Percentiles rank a stretch among this genome's conserved stretches.
Conservation (phyloP, 2,888 invertebrate genomes). For the Eupithecia tripunctaria region DNA sequence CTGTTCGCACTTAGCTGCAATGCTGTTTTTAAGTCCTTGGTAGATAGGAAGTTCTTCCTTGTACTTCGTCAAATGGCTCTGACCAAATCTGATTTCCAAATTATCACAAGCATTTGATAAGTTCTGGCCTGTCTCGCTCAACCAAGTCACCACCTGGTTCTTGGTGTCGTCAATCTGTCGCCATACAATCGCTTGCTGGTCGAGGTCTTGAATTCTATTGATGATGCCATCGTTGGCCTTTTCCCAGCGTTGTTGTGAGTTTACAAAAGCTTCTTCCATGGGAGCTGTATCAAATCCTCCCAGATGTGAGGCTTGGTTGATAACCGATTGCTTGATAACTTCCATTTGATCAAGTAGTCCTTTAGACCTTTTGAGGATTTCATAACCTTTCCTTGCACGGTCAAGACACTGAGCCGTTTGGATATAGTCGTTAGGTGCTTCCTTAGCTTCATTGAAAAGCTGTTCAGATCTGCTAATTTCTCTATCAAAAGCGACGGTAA, state of each 20-base stretch:
- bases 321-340: conserved; percentile 88
- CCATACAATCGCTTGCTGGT: conserved; percentile 96
- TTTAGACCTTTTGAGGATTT: conserved; percentile 90
- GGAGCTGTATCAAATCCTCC: conserved; percentile 87
- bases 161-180: conserved; percentile 95
- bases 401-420: conserved; percentile 89
- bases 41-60: conserved; percentile 93
- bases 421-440: conserved; percentile 88
- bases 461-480: conserved; percentile 89
- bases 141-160: conserved; percentile 92
- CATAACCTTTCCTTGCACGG: conserved; percentile 90
- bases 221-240: conserved; percentile 88
- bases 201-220: conserved; percentile 90
- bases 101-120: conserved; percentile 90
- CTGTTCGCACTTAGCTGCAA: conserved; percentile 91
- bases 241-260: conserved; percentile 88
- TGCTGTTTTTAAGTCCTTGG: conserved; percentile 89
- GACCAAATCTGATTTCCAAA: conserved; percentile 92
- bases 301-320: conserved; percentile 88
- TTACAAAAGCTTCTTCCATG: conserved; percentile 85
- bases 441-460: conserved; percentile 86
- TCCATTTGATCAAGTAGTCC: conserved; percentile 91
- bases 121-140: conserved; percentile 91
- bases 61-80: conserved; percentile 91
- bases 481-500: conserved; percentile 87